Percentiles rank a stretch among this genome's conserved stretches.
Evolutionary conservation across 2,888 invertebrate genomes (phyloP).

Genomic region (Hyalella azteca): DNA sequence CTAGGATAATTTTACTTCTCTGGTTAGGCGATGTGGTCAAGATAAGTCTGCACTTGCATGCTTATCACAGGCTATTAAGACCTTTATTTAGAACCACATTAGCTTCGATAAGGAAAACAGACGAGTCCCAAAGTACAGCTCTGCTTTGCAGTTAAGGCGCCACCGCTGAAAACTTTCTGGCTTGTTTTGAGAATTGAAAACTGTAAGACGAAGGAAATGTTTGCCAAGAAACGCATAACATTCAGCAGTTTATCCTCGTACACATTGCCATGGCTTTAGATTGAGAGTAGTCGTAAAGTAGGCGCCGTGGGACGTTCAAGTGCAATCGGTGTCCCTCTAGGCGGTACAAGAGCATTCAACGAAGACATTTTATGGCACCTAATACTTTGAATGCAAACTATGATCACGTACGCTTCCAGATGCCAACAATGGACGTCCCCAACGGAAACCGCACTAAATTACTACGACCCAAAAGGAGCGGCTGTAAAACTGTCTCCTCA

Average conservation of each 20-base stretch:
- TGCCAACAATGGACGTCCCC: slow-evolving; percentile 33
- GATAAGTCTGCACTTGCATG: slow-evolving; percentile 28
- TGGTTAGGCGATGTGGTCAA: slow-evolving; percentile 26
- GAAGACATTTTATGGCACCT: slow-evolving; percentile 33
- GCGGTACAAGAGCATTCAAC: slow-evolving; percentile 34
- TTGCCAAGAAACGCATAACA: slow-evolving; percentile 12
- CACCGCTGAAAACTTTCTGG: slow-evolving; percentile 19
- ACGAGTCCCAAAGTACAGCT: slow-evolving; percentile 35
- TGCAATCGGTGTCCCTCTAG: slow-evolving; percentile 25
- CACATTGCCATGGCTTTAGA: slow-evolving; percentile 15
- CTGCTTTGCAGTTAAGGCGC: slow-evolving; percentile 25
- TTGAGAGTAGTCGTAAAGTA: slow-evolving; percentile 3
- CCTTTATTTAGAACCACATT: slow-evolving; percentile 35
- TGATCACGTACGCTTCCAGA: slow-evolving; percentile 37
- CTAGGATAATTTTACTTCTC: slow-evolving; percentile 6
- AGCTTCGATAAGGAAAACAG: slow-evolving; percentile 36
- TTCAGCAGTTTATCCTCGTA: slow-evolving; percentile 8
- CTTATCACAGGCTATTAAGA: slow-evolving; percentile 35
- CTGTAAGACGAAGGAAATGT: slow-evolving; percentile 27
- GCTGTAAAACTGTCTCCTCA: slow-evolving; percentile 31
- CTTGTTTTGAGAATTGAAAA: slow-evolving; percentile 17
- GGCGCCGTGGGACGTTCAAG: slow-evolving; percentile 11
- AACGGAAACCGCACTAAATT: slow-evolving; percentile 30
- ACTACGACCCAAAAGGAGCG: slow-evolving; percentile 27
- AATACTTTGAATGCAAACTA: slow-evolving; percentile 37